Evolutionary conservation across 2,888 invertebrate species (phyloP).

Genomic region (Carcina quercana): DNA sequence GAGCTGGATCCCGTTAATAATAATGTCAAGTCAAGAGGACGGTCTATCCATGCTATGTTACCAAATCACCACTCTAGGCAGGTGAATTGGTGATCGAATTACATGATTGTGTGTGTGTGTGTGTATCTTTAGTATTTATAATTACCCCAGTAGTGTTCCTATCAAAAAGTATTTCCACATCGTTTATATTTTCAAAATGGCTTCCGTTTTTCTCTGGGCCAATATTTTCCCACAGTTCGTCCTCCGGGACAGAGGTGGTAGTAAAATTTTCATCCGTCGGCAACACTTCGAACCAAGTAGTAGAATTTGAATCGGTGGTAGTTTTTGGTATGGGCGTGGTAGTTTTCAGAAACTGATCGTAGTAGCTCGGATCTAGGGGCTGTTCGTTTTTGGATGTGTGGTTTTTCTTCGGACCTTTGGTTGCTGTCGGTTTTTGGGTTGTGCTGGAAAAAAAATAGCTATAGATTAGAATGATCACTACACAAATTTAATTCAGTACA

Average conservation of each 20-base stretch:
- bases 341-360: conserved; percentile 65
- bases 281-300: conserved; percentile 56
- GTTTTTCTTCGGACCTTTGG: conserved; percentile 22
- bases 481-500: too few species aligned
- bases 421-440: conserved; percentile 13
- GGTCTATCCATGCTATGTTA: too few species aligned
- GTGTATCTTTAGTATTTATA: too few species aligned
- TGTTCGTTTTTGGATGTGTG: conserved; percentile 23
- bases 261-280: conserved; percentile 45
- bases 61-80: too few species aligned
- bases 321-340: conserved; percentile 35
- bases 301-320: conserved; percentile 29
- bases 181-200: conserved; percentile 47
- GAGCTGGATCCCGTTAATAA: too few species aligned
- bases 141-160: conserved; percentile 38
- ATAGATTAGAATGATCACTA: too few species aligned
- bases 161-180: conserved; percentile 67
- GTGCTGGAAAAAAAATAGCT: conserved; percentile 3
- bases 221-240: conserved; percentile 60
- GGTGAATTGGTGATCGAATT: too few species aligned
- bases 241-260: conserved; percentile 40
- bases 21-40: too few species aligned
- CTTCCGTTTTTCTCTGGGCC: conserved; percentile 38
- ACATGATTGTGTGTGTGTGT: too few species aligned
- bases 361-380: conserved; percentile 50